Evolutionary conservation across 1,140 invertebrate genomes (phyloP).

Genomic region (Magallana gigas): DNA sequence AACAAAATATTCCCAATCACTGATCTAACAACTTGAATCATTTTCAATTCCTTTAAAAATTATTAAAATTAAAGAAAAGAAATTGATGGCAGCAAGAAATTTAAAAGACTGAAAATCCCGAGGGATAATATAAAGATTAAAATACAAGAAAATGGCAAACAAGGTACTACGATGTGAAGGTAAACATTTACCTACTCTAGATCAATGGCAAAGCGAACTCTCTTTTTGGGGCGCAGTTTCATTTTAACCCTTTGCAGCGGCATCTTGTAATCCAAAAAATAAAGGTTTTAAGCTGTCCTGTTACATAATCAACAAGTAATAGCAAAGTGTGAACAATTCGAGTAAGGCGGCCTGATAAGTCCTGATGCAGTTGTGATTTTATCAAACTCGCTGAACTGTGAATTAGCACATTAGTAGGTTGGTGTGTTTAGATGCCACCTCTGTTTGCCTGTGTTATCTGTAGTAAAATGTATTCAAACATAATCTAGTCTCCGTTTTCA

Average conservation of each 20-base stretch:
- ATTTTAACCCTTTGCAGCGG: constrained; percentile 17
- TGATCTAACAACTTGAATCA: too few species aligned
- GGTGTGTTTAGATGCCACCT: constrained; percentile 3
- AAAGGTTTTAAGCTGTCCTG: background rate
- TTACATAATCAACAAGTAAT: constrained; percentile 22
- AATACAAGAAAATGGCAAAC: too few species aligned
- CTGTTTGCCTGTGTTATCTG: constrained; percentile 15
- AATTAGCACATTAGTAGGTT: background rate
- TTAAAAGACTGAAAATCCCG: too few species aligned
- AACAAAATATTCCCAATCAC: too few species aligned
- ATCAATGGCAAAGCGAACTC: constrained; percentile 26
- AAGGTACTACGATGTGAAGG: background rate
- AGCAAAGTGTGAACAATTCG: background rate
- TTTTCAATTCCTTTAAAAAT: too few species aligned
- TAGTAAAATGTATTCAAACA: constrained; percentile 13
- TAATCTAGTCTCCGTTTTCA: background rate
- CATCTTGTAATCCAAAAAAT: constrained; percentile 30
- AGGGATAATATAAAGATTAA: too few species aligned
- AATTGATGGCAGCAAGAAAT: too few species aligned
- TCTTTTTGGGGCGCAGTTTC: background rate
- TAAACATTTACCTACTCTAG: constrained; percentile 29
- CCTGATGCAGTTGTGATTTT: background rate
- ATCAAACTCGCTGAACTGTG: background rate
- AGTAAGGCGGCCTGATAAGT: background rate
- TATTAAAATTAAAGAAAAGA: too few species aligned